Conservation (phyloP, 2,113 vertebrate species). For the Blennius ocellaris region DNA sequence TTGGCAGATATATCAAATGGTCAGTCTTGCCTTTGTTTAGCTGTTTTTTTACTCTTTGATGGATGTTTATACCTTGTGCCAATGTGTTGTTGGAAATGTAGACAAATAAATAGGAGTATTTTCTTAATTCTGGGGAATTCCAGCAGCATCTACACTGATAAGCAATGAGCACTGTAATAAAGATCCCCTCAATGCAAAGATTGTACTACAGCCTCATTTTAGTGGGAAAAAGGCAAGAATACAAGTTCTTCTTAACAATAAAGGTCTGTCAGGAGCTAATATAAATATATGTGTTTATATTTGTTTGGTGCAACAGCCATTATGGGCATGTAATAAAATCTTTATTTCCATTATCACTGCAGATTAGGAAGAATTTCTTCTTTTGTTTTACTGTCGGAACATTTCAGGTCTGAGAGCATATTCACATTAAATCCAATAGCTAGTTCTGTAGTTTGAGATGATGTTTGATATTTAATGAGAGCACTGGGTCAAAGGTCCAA, state of each 20-base stretch:
- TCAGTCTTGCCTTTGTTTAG: slow-evolving; percentile 14
- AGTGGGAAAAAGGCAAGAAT: not conserved
- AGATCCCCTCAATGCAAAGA: not conserved
- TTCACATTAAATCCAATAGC: not conserved
- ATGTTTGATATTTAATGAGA: slow-evolving; percentile 29
- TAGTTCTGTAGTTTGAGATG: not conserved
- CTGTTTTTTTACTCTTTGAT: slow-evolving; percentile 10
- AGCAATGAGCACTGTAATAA: not conserved
- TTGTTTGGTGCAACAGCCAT: slow-evolving; percentile 2
- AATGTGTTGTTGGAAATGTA: not conserved
- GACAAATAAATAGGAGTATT: slow-evolving; percentile 3
- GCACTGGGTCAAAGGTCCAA: slow-evolving; percentile 43
- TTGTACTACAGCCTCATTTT: not conserved
- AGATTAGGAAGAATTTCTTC: not conserved
- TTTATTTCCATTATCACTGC: not conserved
- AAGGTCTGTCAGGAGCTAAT: not conserved
- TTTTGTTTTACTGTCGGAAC: too few relatives aligned
- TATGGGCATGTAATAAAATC: not conserved
- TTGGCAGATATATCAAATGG: slow-evolving; percentile 3
- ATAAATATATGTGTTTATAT: not conserved
- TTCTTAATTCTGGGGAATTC: slow-evolving; percentile 2
- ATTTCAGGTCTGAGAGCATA: not conserved
- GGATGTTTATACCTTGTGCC: slow-evolving; percentile 1
- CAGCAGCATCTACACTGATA: slow-evolving; percentile 10
- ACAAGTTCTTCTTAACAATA: not conserved